Evolutionary conservation across 2,797 vertebrate genomes (phyloP), one percentile per base, ranked within the genome.

Genomic region (Pseudocheirus occidentalis): DNA sequence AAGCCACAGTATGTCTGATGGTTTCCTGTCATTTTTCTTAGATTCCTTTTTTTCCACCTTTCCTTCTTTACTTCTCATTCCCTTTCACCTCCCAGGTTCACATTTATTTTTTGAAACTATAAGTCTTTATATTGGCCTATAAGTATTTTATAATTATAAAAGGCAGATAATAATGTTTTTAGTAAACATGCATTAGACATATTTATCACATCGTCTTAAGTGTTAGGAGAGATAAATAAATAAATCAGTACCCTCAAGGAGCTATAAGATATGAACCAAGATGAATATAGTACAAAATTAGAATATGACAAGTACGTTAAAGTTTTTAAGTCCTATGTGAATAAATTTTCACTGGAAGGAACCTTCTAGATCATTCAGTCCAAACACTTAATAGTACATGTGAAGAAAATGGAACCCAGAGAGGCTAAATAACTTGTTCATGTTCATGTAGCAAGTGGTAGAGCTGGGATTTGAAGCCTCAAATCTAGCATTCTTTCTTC

Each of bases 21-120:
- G 62, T 90, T 91, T 87, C 21, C 21, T 94, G 55, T 18, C 2
- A n/a, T 96, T 93, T 97, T 92, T 91, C 55, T 94, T 91, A 53
- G 57, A 53, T 92, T n/a, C 27, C 87, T 93, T 57, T 81, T 92
- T 53, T 54, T 52, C 10, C 58, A 93, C 34, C 87, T 81, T 81
- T 81, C 6, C 18, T 73, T 40, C 66, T 73, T 73, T 73, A 18
- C n/a, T 46, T 46, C n/a, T 40, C n/a, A 24, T 40, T 81, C 73
- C 7, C 52, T 40, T 90, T 54, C 31, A 34, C 5, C 50, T 55
- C 29, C 52, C 29, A 90, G 40, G 52, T 90, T 54, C 31, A 46
- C 21, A 54, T 55, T 34, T 54, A 29, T 52, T 18, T 29, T 90
- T 90, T 54, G 29, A 90, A 90, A 54, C 16, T 52, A 53, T 31